These are phyloP conservation scores for Halichoeres trimaculatus DNA, from an alignment of 2,113 vertebrate species.

Conservation along the genomic window DNA sequence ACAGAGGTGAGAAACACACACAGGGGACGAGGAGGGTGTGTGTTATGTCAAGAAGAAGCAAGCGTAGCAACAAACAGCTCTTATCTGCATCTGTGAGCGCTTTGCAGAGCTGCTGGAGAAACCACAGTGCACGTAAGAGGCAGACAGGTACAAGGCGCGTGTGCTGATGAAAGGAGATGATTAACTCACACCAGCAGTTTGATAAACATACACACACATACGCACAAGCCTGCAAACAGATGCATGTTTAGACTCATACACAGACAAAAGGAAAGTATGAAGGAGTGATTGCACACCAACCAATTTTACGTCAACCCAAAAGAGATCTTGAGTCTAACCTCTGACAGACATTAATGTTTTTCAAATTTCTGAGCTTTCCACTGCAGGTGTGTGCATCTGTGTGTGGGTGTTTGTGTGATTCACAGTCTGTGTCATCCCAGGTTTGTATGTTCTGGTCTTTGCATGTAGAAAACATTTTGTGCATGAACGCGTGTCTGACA, in stretches of 20 bases:
- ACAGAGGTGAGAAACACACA: slow-evolving; percentile 20
- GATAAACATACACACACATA: slow-evolving; percentile 11
- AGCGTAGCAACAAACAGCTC: slow-evolving; percentile 57
- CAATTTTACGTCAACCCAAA: neutral
- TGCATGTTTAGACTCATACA: neutral
- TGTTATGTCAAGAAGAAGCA: slow-evolving; percentile 70
- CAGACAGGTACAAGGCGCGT: slow-evolving; percentile 51
- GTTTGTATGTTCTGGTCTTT: neutral
- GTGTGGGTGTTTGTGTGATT: neutral
- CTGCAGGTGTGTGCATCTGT: neutral
- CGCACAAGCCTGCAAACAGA: slow-evolving; percentile 21
- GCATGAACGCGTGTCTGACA: neutral
- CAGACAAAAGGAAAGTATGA: neutral
- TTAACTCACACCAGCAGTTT: slow-evolving; percentile 34
- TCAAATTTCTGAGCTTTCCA: neutral
- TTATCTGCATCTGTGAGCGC: slow-evolving; percentile 60
- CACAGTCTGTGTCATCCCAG: neutral
- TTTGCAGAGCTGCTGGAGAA: slow-evolving; percentile 55
- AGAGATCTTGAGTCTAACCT: neutral
- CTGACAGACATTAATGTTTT: neutral
- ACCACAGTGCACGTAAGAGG: slow-evolving; percentile 72
- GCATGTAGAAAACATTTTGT: neutral
- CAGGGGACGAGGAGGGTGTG: slow-evolving; percentile 17
- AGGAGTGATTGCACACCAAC: neutral
- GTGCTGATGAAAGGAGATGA: slow-evolving; percentile 61